Percentiles rank a stretch among this genome's conserved stretches.
These are phyloP conservation scores for Spodoptera frugiperda DNA, from an alignment of 1,140 invertebrate genomes.

Conservation along the genomic window DNA sequence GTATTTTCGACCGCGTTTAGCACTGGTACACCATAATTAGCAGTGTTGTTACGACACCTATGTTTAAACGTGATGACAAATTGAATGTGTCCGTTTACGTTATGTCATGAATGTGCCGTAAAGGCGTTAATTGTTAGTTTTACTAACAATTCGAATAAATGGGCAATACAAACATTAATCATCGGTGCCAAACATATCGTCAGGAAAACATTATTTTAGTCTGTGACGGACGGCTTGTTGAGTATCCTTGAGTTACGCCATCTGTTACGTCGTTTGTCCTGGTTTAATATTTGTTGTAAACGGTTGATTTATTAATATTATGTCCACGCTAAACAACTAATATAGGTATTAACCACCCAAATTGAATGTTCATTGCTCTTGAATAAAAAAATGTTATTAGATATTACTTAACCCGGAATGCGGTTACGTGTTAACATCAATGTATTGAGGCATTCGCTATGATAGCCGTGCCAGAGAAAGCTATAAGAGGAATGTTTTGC, in stretches of 20 bases:
- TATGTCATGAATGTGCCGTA: constrained; percentile 9
- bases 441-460: constrained; percentile 42
- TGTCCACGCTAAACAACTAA: neutral
- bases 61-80: constrained; percentile 14
- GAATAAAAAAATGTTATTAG: constrained; percentile 39
- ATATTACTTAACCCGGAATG: constrained; percentile 45
- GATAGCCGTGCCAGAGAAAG: constrained; percentile 53
- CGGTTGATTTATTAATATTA: neutral
- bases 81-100: constrained; percentile 8
- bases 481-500: constrained; percentile 52
- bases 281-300: constrained; percentile 9
- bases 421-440: constrained; percentile 47
- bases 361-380: constrained; percentile 17
- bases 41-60: neutral
- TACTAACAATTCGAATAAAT: constrained; percentile 6
- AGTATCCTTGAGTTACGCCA: constrained; percentile 46
- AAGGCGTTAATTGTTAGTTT: constrained; percentile 20
- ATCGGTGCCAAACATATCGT: constrained; percentile 36
- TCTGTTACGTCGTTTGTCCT: constrained; percentile 40
- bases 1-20: constrained; percentile 7
- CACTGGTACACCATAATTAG: neutral
- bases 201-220: constrained; percentile 38
- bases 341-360: neutral
- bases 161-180: constrained; percentile 38
- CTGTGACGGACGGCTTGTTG: neutral